Percentiles rank a stretch among this genome's conserved stretches.
These are phyloP conservation scores for Aphelenchoides fujianensis DNA, from an alignment of 1,140 invertebrate species.

Conservation along the genomic window DNA sequence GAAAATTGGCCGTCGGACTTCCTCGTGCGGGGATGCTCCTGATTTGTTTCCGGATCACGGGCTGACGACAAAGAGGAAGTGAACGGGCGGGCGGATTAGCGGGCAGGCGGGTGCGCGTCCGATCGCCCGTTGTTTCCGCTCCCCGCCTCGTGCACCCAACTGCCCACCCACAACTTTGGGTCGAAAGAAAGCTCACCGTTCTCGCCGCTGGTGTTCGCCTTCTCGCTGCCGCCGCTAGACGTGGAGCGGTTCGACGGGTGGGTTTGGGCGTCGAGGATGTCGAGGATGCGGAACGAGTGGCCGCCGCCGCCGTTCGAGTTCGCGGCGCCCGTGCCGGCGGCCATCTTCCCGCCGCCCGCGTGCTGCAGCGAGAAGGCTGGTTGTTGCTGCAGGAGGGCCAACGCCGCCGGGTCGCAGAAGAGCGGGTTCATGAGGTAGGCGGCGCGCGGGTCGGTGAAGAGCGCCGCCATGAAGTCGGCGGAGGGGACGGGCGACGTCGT, in stretches of 20 bases:
- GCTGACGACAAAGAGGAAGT: neutral
- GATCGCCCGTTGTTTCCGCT: neutral
- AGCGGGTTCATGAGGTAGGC: slow-evolving; percentile 26
- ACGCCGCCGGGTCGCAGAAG: slow-evolving; percentile 25
- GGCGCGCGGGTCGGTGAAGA: slow-evolving; percentile 21
- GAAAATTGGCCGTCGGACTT: slow-evolving; percentile 15
- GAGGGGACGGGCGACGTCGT: neutral
- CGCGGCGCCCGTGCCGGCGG: neutral
- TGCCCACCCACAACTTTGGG: neutral
- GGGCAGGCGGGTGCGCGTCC: neutral
- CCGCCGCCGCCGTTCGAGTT: neutral
- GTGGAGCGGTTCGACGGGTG: slow-evolving; percentile 19
- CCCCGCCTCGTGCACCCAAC: too few relatives aligned
- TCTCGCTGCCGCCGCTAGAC: slow-evolving; percentile 27
- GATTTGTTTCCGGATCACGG: too few relatives aligned
- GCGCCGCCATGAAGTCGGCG: neutral
- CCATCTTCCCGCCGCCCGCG: neutral
- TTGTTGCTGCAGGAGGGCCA: slow-evolving; percentile 25
- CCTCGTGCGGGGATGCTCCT: too few relatives aligned
- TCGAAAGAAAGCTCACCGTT: slow-evolving; percentile 27
- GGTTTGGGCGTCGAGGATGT: slow-evolving; percentile 25
- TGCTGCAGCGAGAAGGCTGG: slow-evolving; percentile 17
- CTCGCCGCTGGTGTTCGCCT: slow-evolving; percentile 34
- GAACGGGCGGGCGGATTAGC: neutral
- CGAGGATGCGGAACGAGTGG: slow-evolving; percentile 25